Evolutionary conservation across 2,113 vertebrate genomes (phyloP).

Genomic region (Syrrhaptes paradoxus): DNA sequence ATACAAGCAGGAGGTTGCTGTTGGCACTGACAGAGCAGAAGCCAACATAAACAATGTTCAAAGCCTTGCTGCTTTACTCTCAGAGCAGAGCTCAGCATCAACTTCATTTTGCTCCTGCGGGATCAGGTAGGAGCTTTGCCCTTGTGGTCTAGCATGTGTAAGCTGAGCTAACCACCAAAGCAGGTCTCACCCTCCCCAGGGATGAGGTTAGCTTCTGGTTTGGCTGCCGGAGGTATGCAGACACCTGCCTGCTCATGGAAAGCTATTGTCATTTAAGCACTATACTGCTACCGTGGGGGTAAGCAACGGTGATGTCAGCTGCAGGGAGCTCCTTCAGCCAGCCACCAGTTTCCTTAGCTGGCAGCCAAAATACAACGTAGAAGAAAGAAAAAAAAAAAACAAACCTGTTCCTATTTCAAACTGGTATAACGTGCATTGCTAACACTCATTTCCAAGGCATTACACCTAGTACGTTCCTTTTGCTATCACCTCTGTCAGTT

Average conservation of each 20-base stretch:
- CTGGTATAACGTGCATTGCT: not conserved
- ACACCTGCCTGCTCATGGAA: not conserved
- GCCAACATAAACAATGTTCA: not conserved
- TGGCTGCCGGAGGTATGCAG: not conserved
- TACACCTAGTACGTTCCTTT: not conserved
- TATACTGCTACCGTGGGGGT: not conserved
- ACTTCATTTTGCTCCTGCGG: rapidly evolving
- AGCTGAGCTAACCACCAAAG: not conserved
- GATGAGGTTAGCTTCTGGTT: not conserved
- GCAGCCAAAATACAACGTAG: not conserved
- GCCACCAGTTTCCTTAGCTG: not conserved
- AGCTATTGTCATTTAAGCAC: not conserved
- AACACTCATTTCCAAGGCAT: not conserved
- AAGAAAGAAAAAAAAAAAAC: not conserved
- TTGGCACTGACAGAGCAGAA: not conserved
- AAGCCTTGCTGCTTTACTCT: not conserved
- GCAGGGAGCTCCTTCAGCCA: not conserved
- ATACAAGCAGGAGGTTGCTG: not conserved
- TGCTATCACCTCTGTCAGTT: not conserved
- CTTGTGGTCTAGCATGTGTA: too few relatives aligned
- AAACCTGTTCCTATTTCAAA: not conserved
- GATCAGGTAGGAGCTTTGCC: not conserved
- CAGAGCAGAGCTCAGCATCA: not conserved
- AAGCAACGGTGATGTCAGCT: not conserved
- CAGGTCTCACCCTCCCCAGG: rapidly evolving